These are phyloP conservation scores for Anagrus nilaparvatae DNA, from an alignment of 1,140 invertebrate species.

Conservation along the genomic window DNA sequence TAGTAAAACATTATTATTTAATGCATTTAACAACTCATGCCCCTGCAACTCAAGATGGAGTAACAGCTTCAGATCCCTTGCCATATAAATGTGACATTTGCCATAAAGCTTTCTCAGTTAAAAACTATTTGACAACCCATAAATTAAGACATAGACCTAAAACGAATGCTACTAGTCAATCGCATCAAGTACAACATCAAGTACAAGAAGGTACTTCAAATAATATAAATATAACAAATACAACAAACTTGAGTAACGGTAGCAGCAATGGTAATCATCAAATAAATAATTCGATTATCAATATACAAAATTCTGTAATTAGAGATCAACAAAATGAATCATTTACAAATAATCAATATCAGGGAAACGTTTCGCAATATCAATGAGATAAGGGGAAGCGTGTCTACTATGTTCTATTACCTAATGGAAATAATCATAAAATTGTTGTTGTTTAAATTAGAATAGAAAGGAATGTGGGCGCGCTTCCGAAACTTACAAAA, in stretches of 20 bases:
- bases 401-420: conserved; percentile 42
- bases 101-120: conserved; percentile 44
- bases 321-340: conserved; percentile 26
- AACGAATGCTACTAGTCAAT: conserved; percentile 20
- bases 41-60: conserved; percentile 24
- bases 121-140: conserved; percentile 43
- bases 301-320: conserved; percentile 36
- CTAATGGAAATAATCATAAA: conserved; percentile 40
- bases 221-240: neutral
- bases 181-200: conserved; percentile 21
- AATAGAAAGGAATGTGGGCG: conserved; percentile 20
- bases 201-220: conserved; percentile 12
- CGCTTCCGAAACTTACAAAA: conserved; percentile 17
- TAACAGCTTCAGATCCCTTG: conserved; percentile 29
- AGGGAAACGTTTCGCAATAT: conserved; percentile 36
- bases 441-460: conserved; percentile 35
- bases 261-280: conserved; percentile 19
- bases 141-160: conserved; percentile 40
- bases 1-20: conserved; percentile 56
- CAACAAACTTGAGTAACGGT: conserved; percentile 1
- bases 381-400: conserved; percentile 44
- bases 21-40: conserved; percentile 47
- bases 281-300: conserved; percentile 27
- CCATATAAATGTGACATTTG: conserved; percentile 48
- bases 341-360: conserved; percentile 32